Evolutionary conservation across 2,797 vertebrate species (phyloP).

Genomic region (Macropodus opercularis): DNA sequence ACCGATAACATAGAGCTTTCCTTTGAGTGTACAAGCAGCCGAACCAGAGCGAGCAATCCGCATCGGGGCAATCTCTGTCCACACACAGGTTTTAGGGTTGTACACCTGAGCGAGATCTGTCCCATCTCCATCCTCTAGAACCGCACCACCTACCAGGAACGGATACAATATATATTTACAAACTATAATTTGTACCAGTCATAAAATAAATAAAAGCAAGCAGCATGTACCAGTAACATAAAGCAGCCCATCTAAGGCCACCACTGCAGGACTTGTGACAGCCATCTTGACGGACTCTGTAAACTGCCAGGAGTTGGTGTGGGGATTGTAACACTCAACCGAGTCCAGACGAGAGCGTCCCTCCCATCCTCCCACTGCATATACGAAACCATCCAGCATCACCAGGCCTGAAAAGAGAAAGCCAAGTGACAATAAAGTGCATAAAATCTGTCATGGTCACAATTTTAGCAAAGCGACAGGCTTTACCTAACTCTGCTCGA

Average conservation of each 20-base stretch:
- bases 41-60: conserved; percentile 87
- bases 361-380: conserved; percentile 87
- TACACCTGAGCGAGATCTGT: conserved; percentile 85
- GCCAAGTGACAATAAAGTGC: not conserved
- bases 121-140: conserved; percentile 85
- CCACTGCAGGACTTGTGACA: conserved; percentile 86
- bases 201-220: not conserved
- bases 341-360: conserved; percentile 83
- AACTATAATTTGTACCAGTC: too few species aligned
- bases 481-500: conserved; percentile 82
- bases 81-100: conserved; percentile 79
- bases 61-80: conserved; percentile 84
- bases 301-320: conserved; percentile 84
- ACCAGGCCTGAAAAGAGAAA: conserved; percentile 71
- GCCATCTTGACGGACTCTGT: conserved; percentile 85
- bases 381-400: conserved; percentile 85
- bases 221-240: conserved; percentile 84
- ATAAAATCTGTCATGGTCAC: too few species aligned
- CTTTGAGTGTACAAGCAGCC: conserved; percentile 84
- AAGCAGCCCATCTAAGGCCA: conserved; percentile 82
- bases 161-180: too few species aligned
- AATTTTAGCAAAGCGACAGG: too few species aligned
- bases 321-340: conserved; percentile 85
- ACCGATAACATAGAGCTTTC: conserved; percentile 87
- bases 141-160: conserved; percentile 76